Base-by-base conservation (phyloP, 2,113 vertebrate species). In the Proterorhinus semilunaris region DNA sequence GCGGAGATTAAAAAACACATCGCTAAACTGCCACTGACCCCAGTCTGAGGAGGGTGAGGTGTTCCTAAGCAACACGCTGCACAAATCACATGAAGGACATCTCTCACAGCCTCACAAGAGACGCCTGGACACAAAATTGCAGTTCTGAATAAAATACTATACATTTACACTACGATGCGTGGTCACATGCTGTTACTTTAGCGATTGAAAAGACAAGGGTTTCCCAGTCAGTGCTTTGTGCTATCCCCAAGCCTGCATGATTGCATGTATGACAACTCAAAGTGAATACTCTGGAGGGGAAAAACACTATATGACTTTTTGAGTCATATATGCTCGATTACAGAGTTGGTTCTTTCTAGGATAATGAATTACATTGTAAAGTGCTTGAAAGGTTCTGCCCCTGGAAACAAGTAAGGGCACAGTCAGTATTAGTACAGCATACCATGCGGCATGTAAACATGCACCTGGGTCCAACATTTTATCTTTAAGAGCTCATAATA, bases 61-160 rank as follows among this genome's bases (percentile, higher is more conserved):
- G 86, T 86, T 83, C 71, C 79, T 74, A 81, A 78, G 84, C 79
- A 85, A 78, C 80, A 74, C 75, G 54, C 53, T 58, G 72, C 62
- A 75, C 57, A 77, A 47, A 65, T 68, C 8, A 6, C 48, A 53
- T 44, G 7, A 65, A 42, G 1, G 64, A 75, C 65, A 67, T 47
- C 68, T 48, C 13, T 46, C 52, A 70, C 54, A 51, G 46, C 50
- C 63, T 65, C 6, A 12, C 54, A 21, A 66, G 68, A 72, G 54
- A 65, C 55, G 43, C 50, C 44, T 73, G 54, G 65, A 51, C 45
- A 49, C 21, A 16, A 59, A 5, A 43, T 7, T 15, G 10, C 10
- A 43, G 7, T 13, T 59, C 17, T 57, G 3, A 8, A 57, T 36
- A 17, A 6, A 21, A 8, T 21, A 16, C 7, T 54, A 1, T 36